phyloP scores from a whole-genome alignment of 1,140 invertebrate genomes.

The Anastrepha ludens region DNA sequence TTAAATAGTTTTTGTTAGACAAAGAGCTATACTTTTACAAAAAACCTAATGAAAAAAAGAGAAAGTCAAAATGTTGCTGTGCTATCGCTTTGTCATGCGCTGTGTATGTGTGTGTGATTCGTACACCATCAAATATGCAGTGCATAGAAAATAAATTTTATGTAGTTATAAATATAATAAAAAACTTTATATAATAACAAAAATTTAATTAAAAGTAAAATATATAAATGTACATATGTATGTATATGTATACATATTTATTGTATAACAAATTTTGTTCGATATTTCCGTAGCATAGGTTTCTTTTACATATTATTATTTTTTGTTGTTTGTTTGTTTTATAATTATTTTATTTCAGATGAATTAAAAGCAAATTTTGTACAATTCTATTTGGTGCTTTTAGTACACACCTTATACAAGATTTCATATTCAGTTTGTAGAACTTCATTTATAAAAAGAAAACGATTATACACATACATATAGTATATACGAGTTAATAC shows the following conservation, averaged over 20 bases:
- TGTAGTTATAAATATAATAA: slow-evolving; percentile 26
- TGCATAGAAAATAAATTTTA: slow-evolving; percentile 9
- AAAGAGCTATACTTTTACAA: too few species aligned
- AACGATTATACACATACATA: not conserved
- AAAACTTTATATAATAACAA: not conserved
- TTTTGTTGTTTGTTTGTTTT: not conserved
- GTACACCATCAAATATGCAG: not conserved
- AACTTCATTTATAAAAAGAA: not conserved
- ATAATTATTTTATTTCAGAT: not conserved
- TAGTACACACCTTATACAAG: not conserved
- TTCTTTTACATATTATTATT: not conserved
- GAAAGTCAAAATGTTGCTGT: too few species aligned
- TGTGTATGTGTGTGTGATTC: not conserved
- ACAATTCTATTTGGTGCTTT: slow-evolving; percentile 28
- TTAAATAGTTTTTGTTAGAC: too few species aligned
- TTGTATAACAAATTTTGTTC: slow-evolving; percentile 42
- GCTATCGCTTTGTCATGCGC: too few species aligned
- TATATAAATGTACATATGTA: not conserved
- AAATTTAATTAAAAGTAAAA: not conserved
- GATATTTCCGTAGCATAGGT: not conserved
- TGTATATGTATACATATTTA: not conserved
- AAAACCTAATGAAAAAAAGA: too few species aligned
- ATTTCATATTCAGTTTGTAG: not conserved
- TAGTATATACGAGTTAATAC: not conserved
- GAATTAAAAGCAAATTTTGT: slow-evolving; percentile 28